Evolutionary conservation across 2,888 invertebrate genomes (phyloP).

Genomic region (Leucoma salicis): DNA sequence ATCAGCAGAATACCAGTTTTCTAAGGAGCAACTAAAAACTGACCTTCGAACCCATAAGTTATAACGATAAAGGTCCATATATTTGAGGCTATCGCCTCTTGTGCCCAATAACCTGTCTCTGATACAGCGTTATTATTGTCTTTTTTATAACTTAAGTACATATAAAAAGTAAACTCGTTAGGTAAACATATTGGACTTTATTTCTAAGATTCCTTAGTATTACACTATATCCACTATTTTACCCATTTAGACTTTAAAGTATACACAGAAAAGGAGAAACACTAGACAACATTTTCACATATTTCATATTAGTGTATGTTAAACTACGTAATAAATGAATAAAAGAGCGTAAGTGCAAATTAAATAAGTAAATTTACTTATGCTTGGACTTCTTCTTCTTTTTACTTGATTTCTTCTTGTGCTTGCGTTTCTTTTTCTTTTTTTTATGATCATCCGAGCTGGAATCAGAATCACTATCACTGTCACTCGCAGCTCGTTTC

Average conservation of each 20-base stretch:
- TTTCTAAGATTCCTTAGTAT: constrained; percentile 15
- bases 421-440: constrained; percentile 86
- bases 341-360: constrained; percentile 13
- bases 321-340: constrained; percentile 10
- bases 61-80: no score
- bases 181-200: constrained; percentile 14
- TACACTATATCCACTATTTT: constrained; percentile 16
- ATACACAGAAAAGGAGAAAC: constrained; percentile 22
- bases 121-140: no score
- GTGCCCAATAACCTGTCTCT: no score
- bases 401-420: constrained; percentile 86
- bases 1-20: no score
- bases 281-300: constrained; percentile 19
- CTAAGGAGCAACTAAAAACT: no score
- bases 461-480: constrained; percentile 84
- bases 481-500: constrained; percentile 83
- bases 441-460: constrained; percentile 85
- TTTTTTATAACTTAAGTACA: no score
- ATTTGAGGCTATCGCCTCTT: no score
- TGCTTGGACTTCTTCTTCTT: constrained; percentile 87
- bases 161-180: no score
- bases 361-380: constrained; percentile 49
- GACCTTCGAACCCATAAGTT: no score
- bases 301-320: constrained; percentile 11
- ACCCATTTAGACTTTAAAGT: constrained; percentile 12